Evolutionary conservation across 2,888 invertebrate genomes (phyloP).

Genomic region (Dermolepida albohirtum): DNA sequence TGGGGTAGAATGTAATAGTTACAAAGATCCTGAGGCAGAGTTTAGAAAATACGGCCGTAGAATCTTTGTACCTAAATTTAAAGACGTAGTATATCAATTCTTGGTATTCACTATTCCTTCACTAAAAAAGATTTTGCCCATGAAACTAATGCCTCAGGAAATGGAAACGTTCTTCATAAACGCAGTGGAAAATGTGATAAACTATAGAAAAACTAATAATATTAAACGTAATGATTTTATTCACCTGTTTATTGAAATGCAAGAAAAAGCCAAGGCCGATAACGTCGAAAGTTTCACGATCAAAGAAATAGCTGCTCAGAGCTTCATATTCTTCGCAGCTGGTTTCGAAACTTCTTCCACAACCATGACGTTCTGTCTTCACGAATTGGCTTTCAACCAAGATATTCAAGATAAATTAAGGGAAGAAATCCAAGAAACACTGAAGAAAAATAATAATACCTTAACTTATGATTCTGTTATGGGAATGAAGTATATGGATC

Average conservation of each 20-base stretch:
- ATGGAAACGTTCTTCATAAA: conserved; percentile 55
- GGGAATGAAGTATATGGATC: too few relatives aligned
- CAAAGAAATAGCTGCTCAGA: conserved; percentile 56
- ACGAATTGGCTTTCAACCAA: too few relatives aligned
- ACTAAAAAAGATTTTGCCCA: conserved; percentile 44
- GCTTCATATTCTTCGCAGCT: conserved; percentile 63
- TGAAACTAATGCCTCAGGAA: conserved; percentile 46
- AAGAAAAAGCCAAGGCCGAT: conserved; percentile 45
- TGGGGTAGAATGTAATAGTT: conserved; percentile 39
- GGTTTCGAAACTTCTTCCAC: conserved; percentile 65
- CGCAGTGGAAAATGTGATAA: conserved; percentile 51
- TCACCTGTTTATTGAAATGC: conserved; percentile 55
- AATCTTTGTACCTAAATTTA: conserved; percentile 4
- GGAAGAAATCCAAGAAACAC: too few relatives aligned
- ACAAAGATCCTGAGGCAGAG: conserved; percentile 35
- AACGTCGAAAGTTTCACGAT: conserved; percentile 8
- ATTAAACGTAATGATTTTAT: conserved; percentile 58
- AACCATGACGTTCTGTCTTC: conserved; percentile 60
- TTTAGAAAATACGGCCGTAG: conserved; percentile 39
- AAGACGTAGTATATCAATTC: conserved; percentile 28
- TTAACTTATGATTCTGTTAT: too few relatives aligned
- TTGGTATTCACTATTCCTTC: conserved; percentile 46
- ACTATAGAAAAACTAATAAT: conserved; percentile 46
- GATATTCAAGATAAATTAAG: too few relatives aligned
- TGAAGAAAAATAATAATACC: too few relatives aligned